Conservation (phyloP, 2,888 invertebrate species). For the Lamellibrachia columna region DNA sequence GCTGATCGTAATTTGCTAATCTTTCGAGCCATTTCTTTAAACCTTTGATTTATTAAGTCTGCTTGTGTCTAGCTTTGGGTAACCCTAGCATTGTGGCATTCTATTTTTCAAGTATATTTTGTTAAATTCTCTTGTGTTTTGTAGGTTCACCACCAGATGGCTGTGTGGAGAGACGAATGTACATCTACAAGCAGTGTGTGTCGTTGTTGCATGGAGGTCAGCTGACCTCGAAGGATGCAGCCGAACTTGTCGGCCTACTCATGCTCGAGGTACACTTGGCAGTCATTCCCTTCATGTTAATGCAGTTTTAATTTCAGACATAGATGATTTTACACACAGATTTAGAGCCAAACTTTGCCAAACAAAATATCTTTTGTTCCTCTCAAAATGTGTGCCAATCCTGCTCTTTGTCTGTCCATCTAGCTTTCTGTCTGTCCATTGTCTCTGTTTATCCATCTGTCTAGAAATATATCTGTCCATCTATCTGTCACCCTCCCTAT, state of each 20-base stretch:
- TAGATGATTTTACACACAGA: no score
- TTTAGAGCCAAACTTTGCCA: neutral
- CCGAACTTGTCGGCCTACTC: conserved; percentile 55
- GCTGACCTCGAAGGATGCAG: conserved; percentile 52
- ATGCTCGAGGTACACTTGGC: conserved; percentile 53
- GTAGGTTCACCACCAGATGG: conserved; percentile 43
- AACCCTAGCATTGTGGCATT: neutral
- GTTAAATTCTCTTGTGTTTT: neutral
- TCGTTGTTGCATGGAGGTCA: conserved; percentile 55
- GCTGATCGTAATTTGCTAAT: no score
- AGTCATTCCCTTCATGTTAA: neutral
- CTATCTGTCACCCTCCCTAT: neutral
- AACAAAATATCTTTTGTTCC: neutral
- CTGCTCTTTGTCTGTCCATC: neutral
- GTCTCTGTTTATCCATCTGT: neutral
- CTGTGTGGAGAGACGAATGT: conserved; percentile 41
- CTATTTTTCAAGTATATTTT: neutral
- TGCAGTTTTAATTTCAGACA: no score
- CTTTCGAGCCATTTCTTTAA: no score
- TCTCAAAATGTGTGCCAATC: neutral
- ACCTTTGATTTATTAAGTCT: neutral
- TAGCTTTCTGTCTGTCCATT: neutral
- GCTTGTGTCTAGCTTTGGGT: neutral
- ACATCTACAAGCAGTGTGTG: conserved; percentile 53
- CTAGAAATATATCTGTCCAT: neutral